Conservation (phyloP, 1,140 invertebrate species). For the Phymastichus coffea region DNA sequence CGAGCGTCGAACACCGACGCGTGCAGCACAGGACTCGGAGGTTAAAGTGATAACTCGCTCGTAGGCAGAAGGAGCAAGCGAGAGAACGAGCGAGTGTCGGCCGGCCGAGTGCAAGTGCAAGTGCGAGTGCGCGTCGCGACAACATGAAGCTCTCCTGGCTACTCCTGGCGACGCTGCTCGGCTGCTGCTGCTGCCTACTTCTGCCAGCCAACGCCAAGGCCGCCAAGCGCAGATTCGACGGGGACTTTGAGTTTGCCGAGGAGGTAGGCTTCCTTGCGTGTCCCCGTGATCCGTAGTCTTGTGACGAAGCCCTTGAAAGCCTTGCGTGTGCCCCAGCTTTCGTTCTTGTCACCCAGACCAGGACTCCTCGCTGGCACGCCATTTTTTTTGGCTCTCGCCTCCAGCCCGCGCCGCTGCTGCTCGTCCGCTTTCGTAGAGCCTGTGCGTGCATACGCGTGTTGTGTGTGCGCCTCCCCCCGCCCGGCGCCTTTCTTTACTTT, state of each 20-base stretch:
- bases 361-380: not conserved
- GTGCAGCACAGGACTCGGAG: not conserved
- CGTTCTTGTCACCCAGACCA: not conserved
- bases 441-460: no score
- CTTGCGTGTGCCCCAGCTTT: not conserved
- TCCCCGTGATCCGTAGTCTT: no score
- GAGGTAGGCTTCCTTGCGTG: slow-evolving; percentile 57
- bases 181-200: slow-evolving; percentile 42
- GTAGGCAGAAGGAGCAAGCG: not conserved
- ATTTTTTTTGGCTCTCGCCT: no score
- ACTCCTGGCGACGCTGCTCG: slow-evolving; percentile 47
- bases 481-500: no score
- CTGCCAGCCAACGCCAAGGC: slow-evolving; percentile 52
- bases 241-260: slow-evolving; percentile 70
- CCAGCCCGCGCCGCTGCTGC: not conserved
- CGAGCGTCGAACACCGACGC: no score
- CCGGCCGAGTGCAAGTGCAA: slow-evolving; percentile 22
- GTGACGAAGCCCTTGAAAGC: no score
- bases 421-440: no score
- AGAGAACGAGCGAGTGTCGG: not conserved
- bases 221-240: slow-evolving; percentile 66
- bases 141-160: slow-evolving; percentile 45
- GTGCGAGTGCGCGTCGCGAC: not conserved
- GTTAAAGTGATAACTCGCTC: not conserved
- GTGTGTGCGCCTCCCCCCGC: no score